Conservation (phyloP, 2,797 vertebrate genomes). For the Manis javanica region DNA sequence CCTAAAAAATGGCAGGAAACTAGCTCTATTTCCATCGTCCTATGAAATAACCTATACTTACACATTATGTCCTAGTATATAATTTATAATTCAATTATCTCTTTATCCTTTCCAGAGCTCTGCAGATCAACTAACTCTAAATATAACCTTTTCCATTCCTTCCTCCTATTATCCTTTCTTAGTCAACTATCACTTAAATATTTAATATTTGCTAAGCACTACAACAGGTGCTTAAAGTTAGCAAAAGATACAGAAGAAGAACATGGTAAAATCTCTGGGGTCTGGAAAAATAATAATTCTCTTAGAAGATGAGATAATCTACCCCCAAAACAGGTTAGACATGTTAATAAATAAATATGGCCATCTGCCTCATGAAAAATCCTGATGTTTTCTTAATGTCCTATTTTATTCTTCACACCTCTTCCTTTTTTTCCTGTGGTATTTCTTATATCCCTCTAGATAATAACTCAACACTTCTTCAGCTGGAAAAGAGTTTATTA, state of each 20-base stretch:
- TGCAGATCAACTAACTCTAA: neutral
- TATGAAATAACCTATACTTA: conserved; percentile 26
- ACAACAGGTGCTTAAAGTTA: neutral
- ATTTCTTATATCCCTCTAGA: neutral
- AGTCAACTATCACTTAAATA: neutral
- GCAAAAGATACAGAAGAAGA: neutral
- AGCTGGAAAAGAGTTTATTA: neutral
- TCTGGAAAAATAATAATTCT: neutral
- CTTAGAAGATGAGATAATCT: neutral
- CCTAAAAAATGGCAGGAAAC: conserved; percentile 39
- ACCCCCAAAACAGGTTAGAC: neutral
- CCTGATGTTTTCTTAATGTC: neutral
- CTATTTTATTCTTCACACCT: neutral
- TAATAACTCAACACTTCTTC: neutral
- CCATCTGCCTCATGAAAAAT: neutral
- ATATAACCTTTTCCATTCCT: neutral
- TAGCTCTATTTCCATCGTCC: neutral
- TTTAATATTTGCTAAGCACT: neutral
- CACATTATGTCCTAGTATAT: neutral
- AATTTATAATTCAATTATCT: neutral
- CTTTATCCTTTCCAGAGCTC: neutral
- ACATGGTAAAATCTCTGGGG: neutral
- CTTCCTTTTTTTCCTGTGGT: neutral
- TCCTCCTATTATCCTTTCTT: neutral
- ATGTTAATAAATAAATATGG: neutral